A percentile compares a stretch with the other conserved stretches of the same genome.
Evolutionary conservation across 2,113 vertebrate species (phyloP).

Genomic region (Aythya baeri): DNA sequence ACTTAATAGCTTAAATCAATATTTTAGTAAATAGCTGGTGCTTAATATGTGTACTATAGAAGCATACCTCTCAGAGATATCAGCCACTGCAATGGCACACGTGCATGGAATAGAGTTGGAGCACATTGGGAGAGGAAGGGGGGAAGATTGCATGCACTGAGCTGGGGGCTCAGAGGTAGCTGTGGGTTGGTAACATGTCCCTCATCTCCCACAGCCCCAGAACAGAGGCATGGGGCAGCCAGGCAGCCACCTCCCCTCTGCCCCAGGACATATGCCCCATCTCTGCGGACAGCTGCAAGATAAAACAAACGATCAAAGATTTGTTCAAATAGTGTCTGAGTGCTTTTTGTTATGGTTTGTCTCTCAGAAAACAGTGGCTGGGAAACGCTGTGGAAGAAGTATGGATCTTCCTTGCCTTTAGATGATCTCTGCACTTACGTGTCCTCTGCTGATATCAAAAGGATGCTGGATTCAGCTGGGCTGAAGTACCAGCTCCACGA

Average conservation of each 20-base stretch:
- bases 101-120: background rate
- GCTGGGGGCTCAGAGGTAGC: background rate
- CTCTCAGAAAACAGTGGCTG: slow-evolving; percentile 84
- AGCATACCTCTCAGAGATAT: background rate
- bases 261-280: accelerated
- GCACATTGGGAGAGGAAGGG: background rate
- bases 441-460: slow-evolving; percentile 79
- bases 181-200: accelerated
- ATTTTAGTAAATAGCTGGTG: background rate
- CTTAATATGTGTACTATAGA: background rate
- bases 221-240: background rate
- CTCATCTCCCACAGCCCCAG: background rate
- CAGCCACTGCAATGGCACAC: background rate
- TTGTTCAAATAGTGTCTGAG: background rate
- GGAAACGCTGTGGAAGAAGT: slow-evolving; percentile 83
- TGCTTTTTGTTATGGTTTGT: slow-evolving; percentile 18
- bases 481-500: slow-evolving; percentile 79
- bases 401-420: slow-evolving; percentile 66
- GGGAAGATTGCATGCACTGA: background rate
- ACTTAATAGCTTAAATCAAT: background rate
- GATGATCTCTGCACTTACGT: slow-evolving; percentile 78
- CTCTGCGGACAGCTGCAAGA: background rate
- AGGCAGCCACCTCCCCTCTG: background rate
- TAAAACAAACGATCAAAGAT: background rate
- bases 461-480: slow-evolving; percentile 78